A percentile compares a stretch with the other conserved stretches of the same genome.
phyloP scores from a whole-genome alignment of 2,113 vertebrate genomes.

The Actinemys pallida region DNA sequence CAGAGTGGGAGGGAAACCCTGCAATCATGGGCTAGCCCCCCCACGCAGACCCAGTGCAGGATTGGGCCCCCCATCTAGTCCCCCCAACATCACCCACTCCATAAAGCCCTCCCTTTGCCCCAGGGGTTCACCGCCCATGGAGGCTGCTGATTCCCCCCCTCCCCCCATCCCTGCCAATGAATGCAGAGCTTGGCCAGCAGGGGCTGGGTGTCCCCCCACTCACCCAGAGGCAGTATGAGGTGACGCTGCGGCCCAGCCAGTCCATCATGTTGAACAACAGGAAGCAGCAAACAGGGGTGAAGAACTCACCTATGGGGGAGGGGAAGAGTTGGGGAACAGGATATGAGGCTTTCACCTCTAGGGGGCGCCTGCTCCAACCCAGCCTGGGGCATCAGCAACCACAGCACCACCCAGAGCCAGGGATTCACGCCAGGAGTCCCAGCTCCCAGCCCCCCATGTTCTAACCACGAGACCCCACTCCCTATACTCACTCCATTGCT shows the following conservation, averaged over 20 bases:
- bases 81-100: neutral
- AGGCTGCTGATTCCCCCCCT: neutral
- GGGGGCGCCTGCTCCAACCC: neutral
- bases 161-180: neutral
- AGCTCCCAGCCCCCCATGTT: too few species aligned
- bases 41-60: neutral
- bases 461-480: neutral
- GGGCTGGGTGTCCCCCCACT: neutral
- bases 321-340: neutral
- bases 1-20: neutral
- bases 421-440: too few species aligned
- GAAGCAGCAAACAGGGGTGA: conserved; percentile 89
- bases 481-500: conserved; percentile 82
- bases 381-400: neutral
- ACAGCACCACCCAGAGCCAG: neutral
- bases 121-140: neutral
- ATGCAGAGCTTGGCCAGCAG: neutral
- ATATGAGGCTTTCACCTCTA: too few species aligned
- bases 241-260: conserved; percentile 85
- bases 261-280: conserved; percentile 88
- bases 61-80: neutral
- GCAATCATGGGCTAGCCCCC: neutral
- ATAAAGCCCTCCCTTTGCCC: neutral
- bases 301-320: conserved; percentile 79
- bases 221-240: conserved; percentile 85